Evolutionary conservation across 2,797 vertebrate genomes (phyloP), one percentile per base, ranked within the genome.

Genomic region (Acropternis orthonyx): DNA sequence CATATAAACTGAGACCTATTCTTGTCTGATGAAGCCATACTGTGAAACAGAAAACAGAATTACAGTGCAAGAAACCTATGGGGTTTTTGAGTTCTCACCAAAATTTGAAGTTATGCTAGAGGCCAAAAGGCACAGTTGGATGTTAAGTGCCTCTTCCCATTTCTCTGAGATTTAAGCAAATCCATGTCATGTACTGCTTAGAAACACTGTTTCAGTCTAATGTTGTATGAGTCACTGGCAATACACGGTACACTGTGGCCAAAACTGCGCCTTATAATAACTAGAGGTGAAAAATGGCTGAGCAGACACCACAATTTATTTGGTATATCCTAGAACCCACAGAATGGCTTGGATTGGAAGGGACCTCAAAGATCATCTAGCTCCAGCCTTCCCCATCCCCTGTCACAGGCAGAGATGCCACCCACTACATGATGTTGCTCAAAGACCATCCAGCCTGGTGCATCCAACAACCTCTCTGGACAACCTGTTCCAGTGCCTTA

Each of bases 1-100:
- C 99, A 94, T 99, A 99, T 84, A 99, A 98, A 97, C 99, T 99
- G 96, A 99, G 98, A 55, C 99, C 99, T 92, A 99, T 99, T 96
- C 99, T 98, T 85, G 99, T 99, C 96, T 99, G 99, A 97, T 99
- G 99, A 92, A 99, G 97, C 99, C 99, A 99, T 43, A 99, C 99
- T 99, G 95, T 88, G 96, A 96, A 95, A 74, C 21, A 93, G 68
- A 68, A 77, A 88, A 54, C 16, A 65, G 34, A 77, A 80, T 89
- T 59, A 80, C 7, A 94, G 9, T 36, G 32, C 26, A 32, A 93
- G 32, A 88, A 74, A 49, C 8, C 28, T 17, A 58, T 17, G 13
- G 9, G 8, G 2, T 3, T 28, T 76, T 63, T 46, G 49, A 91
- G 10, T 10, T 39, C 51, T 51, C 43, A 54, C 8, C 56, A 88